Evolutionary conservation across 2,888 invertebrate species (phyloP), one percentile per base, ranked within the genome.

Genomic region (Bugula neritina): DNA sequence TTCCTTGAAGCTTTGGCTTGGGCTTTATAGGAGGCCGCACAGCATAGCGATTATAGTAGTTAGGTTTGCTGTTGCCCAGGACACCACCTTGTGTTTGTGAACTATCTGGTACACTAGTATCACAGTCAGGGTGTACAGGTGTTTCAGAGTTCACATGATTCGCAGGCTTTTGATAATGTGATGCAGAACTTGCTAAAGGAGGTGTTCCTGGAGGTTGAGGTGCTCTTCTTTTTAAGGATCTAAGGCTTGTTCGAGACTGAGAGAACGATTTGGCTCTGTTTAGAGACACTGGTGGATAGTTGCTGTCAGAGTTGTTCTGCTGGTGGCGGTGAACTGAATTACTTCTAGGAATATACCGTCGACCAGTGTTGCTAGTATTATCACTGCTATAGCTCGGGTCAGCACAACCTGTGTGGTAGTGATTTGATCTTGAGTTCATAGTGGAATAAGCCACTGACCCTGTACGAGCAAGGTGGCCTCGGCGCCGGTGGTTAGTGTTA

Each of bases 181-280:
- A n/a, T n/a, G n/a, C n/a, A n/a, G n/a, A n/a, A n/a, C n/a, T n/a
- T n/a, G n/a, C n/a, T n/a, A n/a, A 27, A 25, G 63, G 29, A 5
- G 63, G 27, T 13, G 21, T 5, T 5, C 63, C 63, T 29, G 63
- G 63, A 27, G 63, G 63, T 10, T 25, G 63, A 3, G 63, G 63
- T 5, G 63, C 63, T 5, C 34, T 25, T 17, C 63, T 25, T 34
- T 63, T 63, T n/a, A 31, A 31, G 31, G 63, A 63, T 13, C 63
- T 2, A 2, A 63, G 31, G 63, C 63, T 63, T 13, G 63, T 63
- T 3, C 63, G 63, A 27, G 63, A 63, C 31, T 63, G 63, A 29
- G 63, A 63, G 3, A 34, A 27, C 21, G 63, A 63, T 34, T 31
- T 63, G 34, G 29, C 31, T 1, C 63, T 31, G 27, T 25, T 17